Evolutionary conservation across 2,797 vertebrate genomes (phyloP).

Genomic region (Numenius phaeopus): DNA sequence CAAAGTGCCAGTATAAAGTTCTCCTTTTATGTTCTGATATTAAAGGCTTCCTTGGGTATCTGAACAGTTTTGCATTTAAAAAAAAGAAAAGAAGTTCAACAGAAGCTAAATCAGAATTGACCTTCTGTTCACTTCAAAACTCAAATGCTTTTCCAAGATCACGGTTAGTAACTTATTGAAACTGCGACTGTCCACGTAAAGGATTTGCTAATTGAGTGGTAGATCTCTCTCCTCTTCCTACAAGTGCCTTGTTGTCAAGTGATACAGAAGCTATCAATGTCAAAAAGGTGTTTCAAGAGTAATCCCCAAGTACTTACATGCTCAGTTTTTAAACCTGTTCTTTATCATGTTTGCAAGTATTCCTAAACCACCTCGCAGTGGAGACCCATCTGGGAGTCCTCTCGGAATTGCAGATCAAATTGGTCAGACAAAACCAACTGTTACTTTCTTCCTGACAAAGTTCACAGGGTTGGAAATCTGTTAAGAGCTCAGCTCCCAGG

Average conservation of each 20-base stretch:
- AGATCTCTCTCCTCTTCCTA: not conserved
- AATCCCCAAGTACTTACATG: not conserved
- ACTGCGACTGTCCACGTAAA: not conserved
- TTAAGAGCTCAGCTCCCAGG: not conserved
- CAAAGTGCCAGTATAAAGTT: not conserved
- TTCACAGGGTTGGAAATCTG: not conserved
- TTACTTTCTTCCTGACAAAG: conserved; percentile 8
- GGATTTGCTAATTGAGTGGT: conserved; percentile 23
- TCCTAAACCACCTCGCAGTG: not conserved
- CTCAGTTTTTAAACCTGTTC: not conserved
- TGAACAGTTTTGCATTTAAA: conserved; percentile 23
- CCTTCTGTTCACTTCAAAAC: not conserved
- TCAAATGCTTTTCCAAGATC: not conserved
- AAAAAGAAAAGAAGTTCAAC: not conserved
- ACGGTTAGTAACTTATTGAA: not conserved
- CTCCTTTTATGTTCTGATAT: conserved; percentile 7
- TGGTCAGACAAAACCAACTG: conserved; percentile 4
- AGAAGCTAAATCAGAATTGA: not conserved
- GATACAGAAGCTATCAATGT: not conserved
- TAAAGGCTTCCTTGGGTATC: conserved; percentile 5
- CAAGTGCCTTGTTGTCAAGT: not conserved
- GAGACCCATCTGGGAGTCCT: not conserved
- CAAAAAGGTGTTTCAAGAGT: not conserved
- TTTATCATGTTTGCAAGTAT: not conserved
- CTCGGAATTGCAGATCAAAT: not conserved